Base-by-base conservation (phyloP, 2,113 vertebrate species). In the Pantherophis guttatus region DNA sequence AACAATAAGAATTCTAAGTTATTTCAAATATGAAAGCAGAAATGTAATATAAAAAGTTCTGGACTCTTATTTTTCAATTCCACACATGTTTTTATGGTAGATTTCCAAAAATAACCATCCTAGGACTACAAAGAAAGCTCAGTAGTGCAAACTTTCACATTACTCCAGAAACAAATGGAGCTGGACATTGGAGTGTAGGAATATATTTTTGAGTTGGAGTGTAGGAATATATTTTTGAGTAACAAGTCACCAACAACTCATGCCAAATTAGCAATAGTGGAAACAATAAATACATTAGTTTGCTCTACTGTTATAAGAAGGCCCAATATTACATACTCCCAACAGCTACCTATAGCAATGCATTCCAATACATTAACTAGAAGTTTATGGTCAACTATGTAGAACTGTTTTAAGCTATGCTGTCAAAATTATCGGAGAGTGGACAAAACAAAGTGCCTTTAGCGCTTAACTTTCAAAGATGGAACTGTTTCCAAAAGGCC, bases 121-220 rank as follows among this genome's bases (percentile, higher is more conserved):
- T 75, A 33, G 15, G 93, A 94, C 81, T 95, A 95, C 8, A 53
- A 94, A 91, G 92, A 19, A 95, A 97, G 93, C 93, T 97, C 96
- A 97, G 96, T 97, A 95, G 92, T 97, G 95, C 97, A 97, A 97
- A 95, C 96, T 95, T 98, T 98, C 98, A 98, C 97, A 98, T 98
- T 97, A 93, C 92, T 95, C 94, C 92, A 93, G 91, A 94, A 95
- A 89, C 91, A 44, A 96, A 58, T 93, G 53, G 92, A 96, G 21
- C 92, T 81, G 62, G 48, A 93, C 52, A 44, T 44, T 44, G 39
- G 39, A 44, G 39, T 44, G 39, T 44, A 44, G 39, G 39, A 44
- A 44, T 62, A 62, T 2, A 39, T 26, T 55, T 19, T n/a, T 59
- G 29, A 86, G 23, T 39, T 44, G 75, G 75, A 81, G 33, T 9